Conservation (phyloP, 2,113 vertebrate genomes). For the Calypte anna region DNA sequence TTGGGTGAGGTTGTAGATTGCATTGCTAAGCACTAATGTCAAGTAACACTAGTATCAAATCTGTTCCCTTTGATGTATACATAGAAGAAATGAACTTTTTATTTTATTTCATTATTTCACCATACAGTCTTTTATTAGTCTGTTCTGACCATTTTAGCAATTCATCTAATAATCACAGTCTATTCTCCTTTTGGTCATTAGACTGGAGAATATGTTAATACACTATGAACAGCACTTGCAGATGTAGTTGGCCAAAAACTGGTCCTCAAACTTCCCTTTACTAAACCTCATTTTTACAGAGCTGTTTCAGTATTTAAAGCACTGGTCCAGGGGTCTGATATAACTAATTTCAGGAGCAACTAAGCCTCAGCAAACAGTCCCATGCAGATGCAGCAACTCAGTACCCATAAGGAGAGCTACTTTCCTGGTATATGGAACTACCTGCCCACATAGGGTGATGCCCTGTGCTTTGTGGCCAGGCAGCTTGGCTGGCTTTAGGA, state of each 20-base stretch:
- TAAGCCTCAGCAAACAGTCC: not conserved
- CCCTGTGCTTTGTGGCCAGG: not conserved
- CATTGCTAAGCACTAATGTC: not conserved
- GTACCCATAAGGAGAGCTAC: not conserved
- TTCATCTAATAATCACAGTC: not conserved
- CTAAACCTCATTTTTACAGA: not conserved
- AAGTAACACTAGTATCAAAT: not conserved
- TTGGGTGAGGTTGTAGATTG: not conserved
- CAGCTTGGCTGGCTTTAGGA: not conserved
- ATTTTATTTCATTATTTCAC: not conserved
- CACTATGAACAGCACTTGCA: not conserved
- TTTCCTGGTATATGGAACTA: not conserved
- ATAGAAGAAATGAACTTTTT: not conserved
- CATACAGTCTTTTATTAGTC: not conserved
- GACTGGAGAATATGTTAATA: not conserved
- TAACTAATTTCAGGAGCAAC: not conserved
- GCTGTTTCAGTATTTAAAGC: not conserved
- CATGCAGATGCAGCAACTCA: not conserved
- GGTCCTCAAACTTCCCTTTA: not conserved
- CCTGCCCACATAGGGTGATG: not conserved
- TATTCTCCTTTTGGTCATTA: not conserved
- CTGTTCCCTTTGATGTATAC: not conserved
- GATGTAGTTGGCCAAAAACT: not conserved
- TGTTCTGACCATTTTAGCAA: not conserved
- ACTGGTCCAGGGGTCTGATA: not conserved